Evolutionary conservation across 92 coral and sea anemone genomes (phyloP).

Genomic region (Porites cylindrica): DNA sequence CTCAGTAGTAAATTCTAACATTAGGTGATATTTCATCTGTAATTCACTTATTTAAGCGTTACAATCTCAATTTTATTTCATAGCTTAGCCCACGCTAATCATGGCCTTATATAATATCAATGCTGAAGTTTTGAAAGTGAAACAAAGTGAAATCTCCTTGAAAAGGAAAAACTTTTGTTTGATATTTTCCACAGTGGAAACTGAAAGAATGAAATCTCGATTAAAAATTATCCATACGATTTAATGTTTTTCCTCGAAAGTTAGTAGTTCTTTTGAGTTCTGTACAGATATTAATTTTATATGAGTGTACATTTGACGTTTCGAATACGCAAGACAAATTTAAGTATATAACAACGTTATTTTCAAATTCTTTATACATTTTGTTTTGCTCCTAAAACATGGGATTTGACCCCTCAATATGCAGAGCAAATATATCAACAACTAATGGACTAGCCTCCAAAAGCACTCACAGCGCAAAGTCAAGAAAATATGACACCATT

Average conservation of each 20-base stretch:
- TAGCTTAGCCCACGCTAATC: neutral
- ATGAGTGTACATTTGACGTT: constrained; percentile 25
- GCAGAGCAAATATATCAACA: constrained; percentile 19
- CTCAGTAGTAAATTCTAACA: constrained; percentile 5
- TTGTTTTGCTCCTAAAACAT: constrained; percentile 1
- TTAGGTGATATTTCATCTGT: neutral
- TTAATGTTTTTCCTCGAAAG: constrained; percentile 9
- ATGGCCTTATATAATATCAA: neutral
- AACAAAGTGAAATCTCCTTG: neutral
- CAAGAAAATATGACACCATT: constrained; percentile 4
- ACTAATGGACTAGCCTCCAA: neutral
- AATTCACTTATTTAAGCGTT: constrained; percentile 28
- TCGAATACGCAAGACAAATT: constrained; percentile 28
- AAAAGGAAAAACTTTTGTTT: neutral
- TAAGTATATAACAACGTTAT: constrained; percentile 12
- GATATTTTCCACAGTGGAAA: constrained; percentile 11
- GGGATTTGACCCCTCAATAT: constrained; percentile 13
- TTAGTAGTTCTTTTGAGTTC: constrained; percentile 1
- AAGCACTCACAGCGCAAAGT: neutral
- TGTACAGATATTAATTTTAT: constrained; percentile 53
- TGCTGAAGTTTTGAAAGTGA: neutral
- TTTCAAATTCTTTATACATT: constrained; percentile 40
- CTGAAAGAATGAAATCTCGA: neutral
- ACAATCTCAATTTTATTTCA: constrained; percentile 7
- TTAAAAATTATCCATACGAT: constrained; percentile 13